Conservation (phyloP, 2,888 invertebrate species). For the Phalera bucephala region DNA sequence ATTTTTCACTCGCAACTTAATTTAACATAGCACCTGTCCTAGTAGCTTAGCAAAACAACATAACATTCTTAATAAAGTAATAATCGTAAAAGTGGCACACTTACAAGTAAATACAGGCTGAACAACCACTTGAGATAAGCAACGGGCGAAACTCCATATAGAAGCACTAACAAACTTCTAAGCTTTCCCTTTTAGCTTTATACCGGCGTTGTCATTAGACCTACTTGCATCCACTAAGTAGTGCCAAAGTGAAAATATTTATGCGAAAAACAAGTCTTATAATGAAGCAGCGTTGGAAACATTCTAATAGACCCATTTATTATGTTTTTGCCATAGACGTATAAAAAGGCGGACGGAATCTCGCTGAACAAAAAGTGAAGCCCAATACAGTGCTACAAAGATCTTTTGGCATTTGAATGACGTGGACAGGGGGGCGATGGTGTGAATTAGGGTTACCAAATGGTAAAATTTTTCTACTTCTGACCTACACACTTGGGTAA, state of each 20-base stretch:
- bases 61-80: slow-evolving; percentile 1
- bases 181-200: slow-evolving; percentile 35
- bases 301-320: slow-evolving; percentile 37
- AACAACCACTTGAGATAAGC: slow-evolving; percentile 1
- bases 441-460: too few relatives aligned
- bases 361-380: too few relatives aligned
- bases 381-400: too few relatives aligned
- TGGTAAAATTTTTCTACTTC: too few relatives aligned
- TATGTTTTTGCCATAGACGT: too few relatives aligned
- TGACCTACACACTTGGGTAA: too few relatives aligned
- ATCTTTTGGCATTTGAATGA: too few relatives aligned
- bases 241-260: slow-evolving; percentile 37
- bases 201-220: slow-evolving; percentile 18
- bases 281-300: slow-evolving; percentile 29
- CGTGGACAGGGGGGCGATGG: too few relatives aligned
- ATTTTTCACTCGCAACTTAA: too few relatives aligned
- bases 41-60: not conserved
- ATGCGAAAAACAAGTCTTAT: slow-evolving; percentile 36
- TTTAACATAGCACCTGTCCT: not conserved
- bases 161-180: slow-evolving; percentile 21
- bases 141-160: slow-evolving; percentile 8
- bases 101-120: slow-evolving; percentile 11
- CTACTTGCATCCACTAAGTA: slow-evolving; percentile 27
- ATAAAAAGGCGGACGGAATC: too few relatives aligned
- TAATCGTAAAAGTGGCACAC: slow-evolving; percentile 2